Base-by-base conservation (phyloP, 1,140 invertebrate species). In the Eriosoma lanigerum region DNA sequence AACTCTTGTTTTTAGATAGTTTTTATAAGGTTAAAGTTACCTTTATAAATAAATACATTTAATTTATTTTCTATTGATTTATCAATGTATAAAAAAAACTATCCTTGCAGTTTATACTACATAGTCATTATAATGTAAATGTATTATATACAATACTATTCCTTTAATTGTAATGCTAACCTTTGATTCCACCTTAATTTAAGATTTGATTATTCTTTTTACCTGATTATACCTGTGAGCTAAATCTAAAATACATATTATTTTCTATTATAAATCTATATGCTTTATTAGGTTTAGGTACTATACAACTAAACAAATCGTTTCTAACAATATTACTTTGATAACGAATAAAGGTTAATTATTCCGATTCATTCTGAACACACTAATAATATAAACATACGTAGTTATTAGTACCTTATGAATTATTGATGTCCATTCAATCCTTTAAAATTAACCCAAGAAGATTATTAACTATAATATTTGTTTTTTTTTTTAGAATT, bases 341-440 rank as follows among this genome's bases (percentile, higher is more conserved):
- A 68, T 46, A 24, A 38, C 17, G 5, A 24, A 68, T 24, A 68
- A 68, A 9, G 21, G 38, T 46, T 68, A 46, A 68, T 66, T 68
- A 68, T 48, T 68, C 4, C 64, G n/a, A 24, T 66, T 44, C 38
- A 4, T 46, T 44, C 19, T 13, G n/a, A 66, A 66, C 32, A 44
- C 19, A 21, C 19, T 6, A 54, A 21, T n/a, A 54, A n/a, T 54
- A 54, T n/a, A 19, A 1, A 19, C 19, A 8, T 8, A 38, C 32
- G 32, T 38, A 4, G 50, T 52, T 17, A 19, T 19, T 19, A 17
- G 19, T 19, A 54, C 52, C 15, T 19, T 19, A 52, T 19, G 32
- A 3, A 21, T 66, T 38, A 66, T 66, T 19, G 62, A 38, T 66
- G 62, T 66, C 62, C 62, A 66, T 66, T n/a, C 38, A 21, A 46